Conservation (phyloP, 2,797 vertebrate genomes). For the Sebastes wilsoni region DNA sequence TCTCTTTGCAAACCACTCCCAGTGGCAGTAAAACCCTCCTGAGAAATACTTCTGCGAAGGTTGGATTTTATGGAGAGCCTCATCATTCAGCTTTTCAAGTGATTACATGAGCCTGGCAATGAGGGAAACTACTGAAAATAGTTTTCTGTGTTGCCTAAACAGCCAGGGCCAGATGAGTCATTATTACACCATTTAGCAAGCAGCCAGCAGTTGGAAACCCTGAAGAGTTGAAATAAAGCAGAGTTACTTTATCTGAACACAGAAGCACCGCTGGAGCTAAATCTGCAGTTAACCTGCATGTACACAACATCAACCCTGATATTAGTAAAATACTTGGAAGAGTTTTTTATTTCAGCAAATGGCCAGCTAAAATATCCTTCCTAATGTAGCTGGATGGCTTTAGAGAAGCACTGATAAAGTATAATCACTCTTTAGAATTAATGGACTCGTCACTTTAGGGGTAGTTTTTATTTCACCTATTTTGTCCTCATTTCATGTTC, state of each 20-base stretch:
- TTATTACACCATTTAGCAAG: constrained; percentile 29
- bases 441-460: background rate
- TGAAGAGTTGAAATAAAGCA: background rate
- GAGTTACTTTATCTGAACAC: background rate
- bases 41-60: constrained; percentile 53
- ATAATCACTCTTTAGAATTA: background rate
- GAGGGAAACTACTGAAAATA: constrained; percentile 3
- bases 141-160: constrained; percentile 2
- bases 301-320: background rate
- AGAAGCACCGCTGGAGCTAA: background rate
- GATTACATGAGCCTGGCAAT: constrained; percentile 22
- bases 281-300: background rate
- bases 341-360: background rate
- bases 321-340: background rate
- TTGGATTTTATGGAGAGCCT: constrained; percentile 56
- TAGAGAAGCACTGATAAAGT: background rate
- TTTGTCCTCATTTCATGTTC: background rate
- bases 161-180: constrained; percentile 18
- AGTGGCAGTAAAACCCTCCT: constrained; percentile 45
- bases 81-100: constrained; percentile 35
- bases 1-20: constrained; percentile 55
- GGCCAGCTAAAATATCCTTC: background rate
- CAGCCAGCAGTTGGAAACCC: constrained; percentile 7
- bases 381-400: background rate
- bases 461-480: background rate